Evolutionary conservation across 2,888 invertebrate genomes (phyloP), one percentile per base, ranked within the genome.

Genomic region (Laothoe populi): DNA sequence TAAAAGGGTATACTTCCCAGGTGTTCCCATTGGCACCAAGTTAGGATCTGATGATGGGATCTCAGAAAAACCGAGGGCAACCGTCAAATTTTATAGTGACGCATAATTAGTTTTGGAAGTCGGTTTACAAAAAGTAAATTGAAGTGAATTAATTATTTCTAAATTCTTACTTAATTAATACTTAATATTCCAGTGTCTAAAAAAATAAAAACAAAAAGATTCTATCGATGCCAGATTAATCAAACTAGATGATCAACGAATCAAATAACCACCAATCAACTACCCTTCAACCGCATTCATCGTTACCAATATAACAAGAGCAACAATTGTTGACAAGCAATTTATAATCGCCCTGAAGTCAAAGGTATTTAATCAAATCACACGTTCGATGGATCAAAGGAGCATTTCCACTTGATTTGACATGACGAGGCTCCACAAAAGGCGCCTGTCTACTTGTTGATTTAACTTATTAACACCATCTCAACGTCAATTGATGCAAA

Each of bases 381-480:
- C 72, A 72, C 69, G 73, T 70, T 65, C 66, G 66, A 66, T 66
- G 71, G 75, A 81, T 81, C 83, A 82, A 82, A 82, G 82, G 77
- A 69, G 63, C 66, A 65, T 66, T 77, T 80, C 73, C 76, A 77
- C 72, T 74, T 75, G 75, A 78, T 74, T 79, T 72, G 73, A 70
- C 74, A 74, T 75, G 71, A 70, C 70, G 64, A 61, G 65, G 64
- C 63, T 66, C 48, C 67, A 62, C 68, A 68, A 65, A 62, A 67
- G 63, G 40, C 24, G 42, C 24, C 24, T 53, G 42, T 53, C 8
- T 42, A 61, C 53, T 31, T 42, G 38, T 49, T 38, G 48, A 19
- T 48, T 24, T 58, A 42, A 42, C 38, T 23, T 24, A 60, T 48
- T 60, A 23, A 48, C 35, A 35, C 24, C 31, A 53, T 53, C 35